phyloP scores from a whole-genome alignment of 1,140 invertebrate species.

The Aphis craccivora region DNA sequence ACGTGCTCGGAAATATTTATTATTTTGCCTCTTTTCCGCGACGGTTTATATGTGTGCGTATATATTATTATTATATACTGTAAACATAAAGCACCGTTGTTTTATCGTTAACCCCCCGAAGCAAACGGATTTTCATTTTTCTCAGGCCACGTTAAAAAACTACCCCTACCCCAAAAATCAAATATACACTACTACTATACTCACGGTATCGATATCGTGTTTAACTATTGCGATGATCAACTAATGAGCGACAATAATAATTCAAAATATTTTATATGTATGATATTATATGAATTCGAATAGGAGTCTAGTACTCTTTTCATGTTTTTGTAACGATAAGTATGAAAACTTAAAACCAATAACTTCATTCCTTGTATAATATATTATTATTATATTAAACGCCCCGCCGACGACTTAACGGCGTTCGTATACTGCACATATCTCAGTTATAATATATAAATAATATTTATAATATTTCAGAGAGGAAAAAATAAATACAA shows the following conservation, averaged over 20 bases:
- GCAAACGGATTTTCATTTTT: slow-evolving; percentile 44
- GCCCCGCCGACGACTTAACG: too few relatives aligned
- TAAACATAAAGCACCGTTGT: background rate
- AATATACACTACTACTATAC: background rate
- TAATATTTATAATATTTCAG: too few relatives aligned
- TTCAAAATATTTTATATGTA: too few relatives aligned
- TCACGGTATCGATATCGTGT: background rate
- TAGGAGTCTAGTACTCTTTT: too few relatives aligned
- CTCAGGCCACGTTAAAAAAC: background rate
- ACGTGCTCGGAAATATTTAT: slow-evolving; percentile 57
- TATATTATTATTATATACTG: background rate
- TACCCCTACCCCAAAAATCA: background rate
- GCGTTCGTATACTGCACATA: too few relatives aligned
- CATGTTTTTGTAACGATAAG: too few relatives aligned
- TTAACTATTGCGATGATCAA: background rate
- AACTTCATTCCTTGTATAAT: too few relatives aligned
- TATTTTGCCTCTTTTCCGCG: slow-evolving; percentile 35
- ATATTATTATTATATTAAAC: too few relatives aligned
- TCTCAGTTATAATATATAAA: too few relatives aligned
- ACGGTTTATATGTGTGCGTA: background rate
- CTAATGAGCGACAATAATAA: background rate
- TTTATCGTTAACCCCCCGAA: slow-evolving; percentile 35
- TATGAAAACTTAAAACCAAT: too few relatives aligned
- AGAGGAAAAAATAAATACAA: too few relatives aligned
- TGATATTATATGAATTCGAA: too few relatives aligned